Conservation (phyloP, 2,797 vertebrate species). For the Triplophysa bombifrons region DNA sequence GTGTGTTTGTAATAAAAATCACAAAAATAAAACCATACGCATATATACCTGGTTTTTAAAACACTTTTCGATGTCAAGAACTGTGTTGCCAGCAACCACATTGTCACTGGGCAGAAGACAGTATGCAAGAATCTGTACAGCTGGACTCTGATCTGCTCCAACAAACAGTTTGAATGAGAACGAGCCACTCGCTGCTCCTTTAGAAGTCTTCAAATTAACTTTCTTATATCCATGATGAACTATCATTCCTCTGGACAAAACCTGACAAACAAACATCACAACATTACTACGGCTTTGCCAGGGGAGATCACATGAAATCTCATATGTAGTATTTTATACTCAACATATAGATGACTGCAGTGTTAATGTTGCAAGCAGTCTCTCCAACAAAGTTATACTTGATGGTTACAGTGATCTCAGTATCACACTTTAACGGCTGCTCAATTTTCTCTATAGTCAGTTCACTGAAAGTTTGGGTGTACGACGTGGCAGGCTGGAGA, state of each 20-base stretch:
- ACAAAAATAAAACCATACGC: not conserved
- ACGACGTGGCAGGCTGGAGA: slow-evolving; percentile 19
- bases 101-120: slow-evolving; percentile 66
- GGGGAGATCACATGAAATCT: not conserved
- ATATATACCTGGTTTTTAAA: slow-evolving; percentile 64
- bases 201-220: slow-evolving; percentile 27
- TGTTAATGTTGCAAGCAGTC: slow-evolving; percentile 11
- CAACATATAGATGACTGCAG: slow-evolving; percentile 68
- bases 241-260: slow-evolving; percentile 48
- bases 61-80: slow-evolving; percentile 70
- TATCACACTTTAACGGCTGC: slow-evolving; percentile 59
- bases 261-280: slow-evolving; percentile 21
- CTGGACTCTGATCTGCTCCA: slow-evolving; percentile 64
- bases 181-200: slow-evolving; percentile 62
- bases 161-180: slow-evolving; percentile 63
- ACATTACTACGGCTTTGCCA: too few species aligned
- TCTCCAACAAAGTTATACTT: slow-evolving; percentile 67
- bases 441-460: slow-evolving; percentile 58
- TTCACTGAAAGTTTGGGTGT: slow-evolving; percentile 63
- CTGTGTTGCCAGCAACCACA: slow-evolving; percentile 61
- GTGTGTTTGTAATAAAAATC: not conserved
- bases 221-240: slow-evolving; percentile 35
- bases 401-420: slow-evolving; percentile 56
- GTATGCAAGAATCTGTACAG: slow-evolving; percentile 67
- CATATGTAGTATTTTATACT: slow-evolving; percentile 47